These are phyloP conservation scores for Setophaga kirtlandii DNA, from an alignment of 2,113 vertebrate genomes.

Conservation along the genomic window DNA sequence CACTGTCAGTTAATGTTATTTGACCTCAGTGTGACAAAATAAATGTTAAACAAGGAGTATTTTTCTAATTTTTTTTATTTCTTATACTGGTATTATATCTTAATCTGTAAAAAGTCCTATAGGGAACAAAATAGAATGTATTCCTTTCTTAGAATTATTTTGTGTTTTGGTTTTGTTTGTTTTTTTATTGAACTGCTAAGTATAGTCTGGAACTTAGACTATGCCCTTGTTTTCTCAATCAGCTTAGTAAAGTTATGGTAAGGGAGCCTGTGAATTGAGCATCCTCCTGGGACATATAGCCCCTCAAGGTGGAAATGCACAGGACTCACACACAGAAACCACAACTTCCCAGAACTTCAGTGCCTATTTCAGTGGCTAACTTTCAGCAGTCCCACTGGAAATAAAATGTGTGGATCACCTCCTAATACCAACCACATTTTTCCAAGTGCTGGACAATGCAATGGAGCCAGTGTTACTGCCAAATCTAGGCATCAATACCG, in stretches of 20 bases:
- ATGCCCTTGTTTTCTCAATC: neutral
- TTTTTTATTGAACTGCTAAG: neutral
- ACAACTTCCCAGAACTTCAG: neutral
- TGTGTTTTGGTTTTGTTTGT: neutral
- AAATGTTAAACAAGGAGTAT: neutral
- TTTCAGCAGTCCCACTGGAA: neutral
- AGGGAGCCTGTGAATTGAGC: neutral
- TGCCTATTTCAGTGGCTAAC: neutral
- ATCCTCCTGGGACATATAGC: neutral
- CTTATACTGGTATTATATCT: neutral
- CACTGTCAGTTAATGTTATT: neutral
- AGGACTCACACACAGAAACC: neutral
- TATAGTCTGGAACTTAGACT: neutral
- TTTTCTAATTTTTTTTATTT: neutral
- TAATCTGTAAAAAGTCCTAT: neutral
- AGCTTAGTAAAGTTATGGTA: neutral
- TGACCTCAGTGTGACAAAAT: neutral
- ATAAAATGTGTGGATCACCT: neutral
- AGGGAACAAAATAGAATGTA: neutral
- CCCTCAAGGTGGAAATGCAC: neutral
- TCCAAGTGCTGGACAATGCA: neutral
- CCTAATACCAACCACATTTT: neutral
- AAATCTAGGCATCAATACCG: neutral
- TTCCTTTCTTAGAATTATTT: neutral
- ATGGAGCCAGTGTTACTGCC: neutral